These are phyloP conservation scores for Neosilurus mollespiculum DNA, from an alignment of 2,797 vertebrate genomes.

Conservation along the genomic window DNA sequence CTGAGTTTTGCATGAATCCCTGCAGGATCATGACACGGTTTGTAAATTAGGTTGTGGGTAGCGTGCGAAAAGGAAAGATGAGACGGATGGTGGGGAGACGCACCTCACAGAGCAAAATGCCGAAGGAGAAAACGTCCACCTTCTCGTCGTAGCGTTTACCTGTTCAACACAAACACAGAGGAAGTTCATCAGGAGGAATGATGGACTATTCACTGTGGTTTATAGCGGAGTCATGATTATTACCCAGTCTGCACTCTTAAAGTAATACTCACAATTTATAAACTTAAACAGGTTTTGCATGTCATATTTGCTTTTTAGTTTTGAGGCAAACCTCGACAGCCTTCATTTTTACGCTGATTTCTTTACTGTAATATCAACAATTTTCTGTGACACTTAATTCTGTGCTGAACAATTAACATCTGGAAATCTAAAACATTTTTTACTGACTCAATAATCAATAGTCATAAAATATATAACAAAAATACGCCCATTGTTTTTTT, in stretches of 20 bases:
- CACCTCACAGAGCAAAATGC: conserved; percentile 95
- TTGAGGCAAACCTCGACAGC: no score
- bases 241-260: background rate
- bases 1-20: background rate
- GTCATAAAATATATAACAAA: no score
- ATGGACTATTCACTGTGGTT: background rate
- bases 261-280: background rate
- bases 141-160: conserved; percentile 94
- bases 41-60: background rate
- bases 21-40: background rate
- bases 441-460: no score
- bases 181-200: conserved; percentile 23
- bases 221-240: no score
- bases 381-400: no score
- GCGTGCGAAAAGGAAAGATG: background rate
- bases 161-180: conserved; percentile 57
- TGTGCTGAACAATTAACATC: no score
- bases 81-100: background rate
- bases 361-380: no score
- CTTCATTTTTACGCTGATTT: no score
- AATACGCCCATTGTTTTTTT: no score
- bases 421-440: no score
- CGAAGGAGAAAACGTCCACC: conserved; percentile 96
- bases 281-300: background rate
- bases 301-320: no score